Evolutionary conservation across 2,113 vertebrate species (phyloP).

Genomic region (Lontra canadensis): DNA sequence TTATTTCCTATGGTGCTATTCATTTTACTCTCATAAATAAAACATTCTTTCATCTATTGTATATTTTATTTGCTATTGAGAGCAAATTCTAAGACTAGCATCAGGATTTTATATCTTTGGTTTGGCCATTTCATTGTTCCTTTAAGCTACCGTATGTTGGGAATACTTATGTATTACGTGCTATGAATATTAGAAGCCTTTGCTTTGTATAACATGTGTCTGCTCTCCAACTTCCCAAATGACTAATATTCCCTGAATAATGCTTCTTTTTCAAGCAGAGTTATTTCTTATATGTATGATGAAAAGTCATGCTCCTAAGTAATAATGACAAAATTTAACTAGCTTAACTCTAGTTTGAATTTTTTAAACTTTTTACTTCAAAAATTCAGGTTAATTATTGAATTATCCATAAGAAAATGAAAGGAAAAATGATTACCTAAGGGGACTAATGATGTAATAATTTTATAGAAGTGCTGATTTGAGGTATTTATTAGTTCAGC

Average conservation of each 20-base stretch:
- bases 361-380: neutral
- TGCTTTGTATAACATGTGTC: neutral
- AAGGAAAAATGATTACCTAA: neutral
- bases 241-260: neutral
- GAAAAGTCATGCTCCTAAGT: neutral
- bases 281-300: neutral
- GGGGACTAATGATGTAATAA: neutral
- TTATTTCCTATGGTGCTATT: constrained; percentile 46
- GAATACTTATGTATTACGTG: neutral
- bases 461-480: neutral
- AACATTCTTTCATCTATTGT: constrained; percentile 42
- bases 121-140: constrained; percentile 17
- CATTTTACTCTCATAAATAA: constrained; percentile 63
- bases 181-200: neutral
- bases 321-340: neutral
- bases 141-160: neutral
- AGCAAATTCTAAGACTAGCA: neutral
- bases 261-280: neutral
- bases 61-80: constrained; percentile 41
- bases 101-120: constrained; percentile 38
- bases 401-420: neutral
- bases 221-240: neutral
- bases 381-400: neutral
- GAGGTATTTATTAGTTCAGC: neutral
- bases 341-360: neutral